Evolutionary conservation across 2,113 vertebrate species (phyloP).

Genomic region (Eulemur macaco): DNA sequence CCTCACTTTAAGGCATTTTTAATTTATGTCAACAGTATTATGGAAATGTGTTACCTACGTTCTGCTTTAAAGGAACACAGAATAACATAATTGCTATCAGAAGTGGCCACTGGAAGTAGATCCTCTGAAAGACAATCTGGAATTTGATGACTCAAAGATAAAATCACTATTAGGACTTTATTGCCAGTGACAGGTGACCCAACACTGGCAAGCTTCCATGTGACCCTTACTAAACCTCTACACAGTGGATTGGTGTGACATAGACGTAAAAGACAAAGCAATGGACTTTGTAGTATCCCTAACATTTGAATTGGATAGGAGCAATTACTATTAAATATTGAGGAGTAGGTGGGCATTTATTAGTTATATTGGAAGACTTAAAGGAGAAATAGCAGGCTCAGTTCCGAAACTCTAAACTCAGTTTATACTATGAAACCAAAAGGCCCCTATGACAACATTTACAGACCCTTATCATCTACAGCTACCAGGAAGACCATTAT

Average conservation of each 20-base stretch:
- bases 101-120: neutral
- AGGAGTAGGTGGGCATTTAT: neutral
- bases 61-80: neutral
- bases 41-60: neutral
- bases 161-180: neutral
- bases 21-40: neutral
- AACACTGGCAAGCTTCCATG: neutral
- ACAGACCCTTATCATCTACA: neutral
- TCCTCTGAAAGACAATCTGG: neutral
- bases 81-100: neutral
- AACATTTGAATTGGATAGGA: neutral
- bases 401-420: neutral
- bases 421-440: neutral
- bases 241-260: neutral
- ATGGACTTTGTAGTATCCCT: neutral
- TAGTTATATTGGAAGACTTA: neutral
- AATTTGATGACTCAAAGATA: neutral
- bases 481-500: neutral
- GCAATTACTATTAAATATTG: neutral
- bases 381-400: neutral
- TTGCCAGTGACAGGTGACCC: neutral
- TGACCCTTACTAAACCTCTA: neutral
- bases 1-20: neutral
- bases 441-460: neutral
- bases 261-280: neutral